phyloP scores from a whole-genome alignment of 2,797 vertebrate species.

The Lithobates pipiens region DNA sequence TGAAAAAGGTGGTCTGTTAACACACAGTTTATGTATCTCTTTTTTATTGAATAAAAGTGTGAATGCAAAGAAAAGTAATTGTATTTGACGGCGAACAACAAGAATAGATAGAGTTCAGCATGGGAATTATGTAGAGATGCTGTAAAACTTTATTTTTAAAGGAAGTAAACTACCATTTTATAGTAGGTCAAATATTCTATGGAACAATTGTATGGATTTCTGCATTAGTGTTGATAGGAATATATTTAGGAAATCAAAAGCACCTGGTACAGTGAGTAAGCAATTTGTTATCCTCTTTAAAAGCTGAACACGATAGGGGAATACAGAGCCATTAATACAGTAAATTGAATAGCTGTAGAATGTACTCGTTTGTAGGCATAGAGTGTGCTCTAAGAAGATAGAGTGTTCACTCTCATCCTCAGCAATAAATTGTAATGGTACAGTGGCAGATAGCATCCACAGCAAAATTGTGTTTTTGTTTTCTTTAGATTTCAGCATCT shows the following conservation, averaged over 20 bases:
- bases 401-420: conserved; percentile 61
- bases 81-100: conserved; percentile 44
- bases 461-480: conserved; percentile 64
- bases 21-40: conserved; percentile 26
- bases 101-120: conserved; percentile 49
- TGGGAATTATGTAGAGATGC: conserved; percentile 51
- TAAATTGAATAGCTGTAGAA: conserved; percentile 62
- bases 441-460: conserved; percentile 63
- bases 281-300: conserved; percentile 63
- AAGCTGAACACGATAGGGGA: conserved; percentile 57
- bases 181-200: conserved; percentile 60
- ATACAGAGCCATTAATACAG: conserved; percentile 60
- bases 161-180: conserved; percentile 56
- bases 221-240: conserved; percentile 60
- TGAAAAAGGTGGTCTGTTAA: neutral
- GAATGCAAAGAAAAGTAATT: conserved; percentile 52
- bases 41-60: conserved; percentile 33
- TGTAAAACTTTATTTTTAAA: conserved; percentile 56
- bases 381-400: conserved; percentile 53
- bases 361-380: conserved; percentile 58
- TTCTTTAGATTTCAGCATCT: conserved; percentile 63
- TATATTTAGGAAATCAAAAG: conserved; percentile 61
- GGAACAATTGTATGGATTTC: conserved; percentile 62
- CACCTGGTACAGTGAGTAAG: conserved; percentile 57
- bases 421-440: conserved; percentile 60